Conservation (phyloP, 2,888 invertebrate species). For the Lymantria monacha region DNA sequence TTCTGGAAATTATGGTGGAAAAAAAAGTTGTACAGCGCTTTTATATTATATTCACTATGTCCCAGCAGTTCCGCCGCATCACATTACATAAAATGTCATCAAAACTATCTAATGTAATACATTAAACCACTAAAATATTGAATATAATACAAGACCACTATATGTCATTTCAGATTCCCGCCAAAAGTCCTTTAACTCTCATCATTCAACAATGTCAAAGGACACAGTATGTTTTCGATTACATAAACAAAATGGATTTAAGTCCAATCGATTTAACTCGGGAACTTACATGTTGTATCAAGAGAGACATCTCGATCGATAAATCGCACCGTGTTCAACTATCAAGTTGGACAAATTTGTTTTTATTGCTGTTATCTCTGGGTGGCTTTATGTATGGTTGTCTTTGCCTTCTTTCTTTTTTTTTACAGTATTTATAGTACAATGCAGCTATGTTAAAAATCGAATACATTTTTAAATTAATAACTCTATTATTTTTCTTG, state of each 20-base stretch:
- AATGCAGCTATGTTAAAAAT: constrained; percentile 24
- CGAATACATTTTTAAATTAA: constrained; percentile 28
- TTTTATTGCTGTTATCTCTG: constrained; percentile 75
- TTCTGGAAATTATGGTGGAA: too few relatives aligned
- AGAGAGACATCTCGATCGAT: constrained; percentile 71
- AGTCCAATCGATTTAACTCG: constrained; percentile 46
- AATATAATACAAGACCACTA: too few relatives aligned
- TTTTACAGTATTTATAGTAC: constrained; percentile 33
- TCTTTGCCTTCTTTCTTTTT: constrained; percentile 41
- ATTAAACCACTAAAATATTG: too few relatives aligned
- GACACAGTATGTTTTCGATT: constrained; percentile 27
- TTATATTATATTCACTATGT: too few relatives aligned
- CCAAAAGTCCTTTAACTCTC: too few relatives aligned
- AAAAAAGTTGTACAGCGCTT: too few relatives aligned
- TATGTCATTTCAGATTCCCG: too few relatives aligned
- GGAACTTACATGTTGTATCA: constrained; percentile 59
- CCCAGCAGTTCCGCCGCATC: too few relatives aligned
- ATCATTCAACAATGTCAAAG: constrained; percentile 8
- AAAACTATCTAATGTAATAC: too few relatives aligned
- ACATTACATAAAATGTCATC: too few relatives aligned
- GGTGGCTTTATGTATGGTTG: constrained; percentile 68
- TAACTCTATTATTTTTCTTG: constrained; percentile 33
- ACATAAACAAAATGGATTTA: constrained; percentile 38
- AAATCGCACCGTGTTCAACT: constrained; percentile 67
- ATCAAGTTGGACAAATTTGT: constrained; percentile 71